Evolutionary conservation across 2,797 vertebrate species (phyloP).

Genomic region (Neopelma chrysocephalum): DNA sequence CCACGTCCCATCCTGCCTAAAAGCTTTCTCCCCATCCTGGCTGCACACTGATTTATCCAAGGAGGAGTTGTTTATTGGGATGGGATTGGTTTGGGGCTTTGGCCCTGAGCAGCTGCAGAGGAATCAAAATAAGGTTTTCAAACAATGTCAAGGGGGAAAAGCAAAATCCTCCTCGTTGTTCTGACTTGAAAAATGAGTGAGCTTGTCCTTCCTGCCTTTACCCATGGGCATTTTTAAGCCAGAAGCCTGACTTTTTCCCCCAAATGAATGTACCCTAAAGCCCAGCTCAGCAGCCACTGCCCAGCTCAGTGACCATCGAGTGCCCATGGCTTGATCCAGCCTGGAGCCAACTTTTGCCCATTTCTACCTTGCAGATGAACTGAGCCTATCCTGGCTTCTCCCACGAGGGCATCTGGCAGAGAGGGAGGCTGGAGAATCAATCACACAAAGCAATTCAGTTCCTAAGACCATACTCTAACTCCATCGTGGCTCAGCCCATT

Average conservation of each 20-base stretch:
- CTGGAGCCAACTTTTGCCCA: neutral
- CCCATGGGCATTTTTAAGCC: neutral
- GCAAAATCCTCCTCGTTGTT: neutral
- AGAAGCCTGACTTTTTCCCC: neutral
- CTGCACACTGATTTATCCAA: neutral
- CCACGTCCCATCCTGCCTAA: neutral
- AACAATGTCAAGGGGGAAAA: neutral
- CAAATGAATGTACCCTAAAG: neutral
- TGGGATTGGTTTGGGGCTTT: neutral
- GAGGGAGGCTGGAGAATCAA: neutral
- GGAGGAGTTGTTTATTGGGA: neutral
- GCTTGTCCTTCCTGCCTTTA: neutral
- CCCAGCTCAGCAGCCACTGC: neutral
- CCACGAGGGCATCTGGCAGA: fast-evolving
- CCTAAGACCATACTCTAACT: neutral
- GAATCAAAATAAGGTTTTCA: neutral
- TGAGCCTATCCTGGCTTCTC: neutral
- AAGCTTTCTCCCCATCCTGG: neutral
- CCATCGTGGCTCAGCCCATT: neutral
- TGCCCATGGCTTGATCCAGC: neutral
- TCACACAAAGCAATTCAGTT: neutral
- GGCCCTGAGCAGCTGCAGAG: neutral
- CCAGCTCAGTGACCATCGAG: fast-evolving
- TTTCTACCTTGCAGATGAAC: neutral
- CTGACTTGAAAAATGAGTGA: neutral